Evolutionary conservation across 2,797 vertebrate species (phyloP).

Genomic region (Chiloscyllium punctatum): DNA sequence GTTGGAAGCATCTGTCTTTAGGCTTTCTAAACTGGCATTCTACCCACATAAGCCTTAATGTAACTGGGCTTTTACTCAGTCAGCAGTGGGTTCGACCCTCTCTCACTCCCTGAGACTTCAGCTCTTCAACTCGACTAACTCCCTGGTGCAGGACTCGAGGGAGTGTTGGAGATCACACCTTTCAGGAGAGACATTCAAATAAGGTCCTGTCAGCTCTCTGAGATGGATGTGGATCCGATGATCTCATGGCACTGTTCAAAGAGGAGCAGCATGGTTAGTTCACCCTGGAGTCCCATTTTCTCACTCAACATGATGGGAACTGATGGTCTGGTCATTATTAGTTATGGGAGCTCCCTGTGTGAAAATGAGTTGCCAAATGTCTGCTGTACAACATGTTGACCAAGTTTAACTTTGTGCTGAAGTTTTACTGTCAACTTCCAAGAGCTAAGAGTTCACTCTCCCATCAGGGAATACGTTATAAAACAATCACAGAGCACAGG

Average conservation of each 20-base stretch:
- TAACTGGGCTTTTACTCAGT: not conserved
- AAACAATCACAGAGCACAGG: not conserved
- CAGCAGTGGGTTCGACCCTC: not conserved
- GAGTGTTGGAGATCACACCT: too few relatives aligned
- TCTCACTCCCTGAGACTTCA: not conserved
- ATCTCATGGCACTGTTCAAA: not conserved
- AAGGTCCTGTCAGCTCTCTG: too few relatives aligned
- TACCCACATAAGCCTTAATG: not conserved
- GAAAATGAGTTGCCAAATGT: not conserved
- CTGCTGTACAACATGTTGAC: not conserved
- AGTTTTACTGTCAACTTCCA: not conserved
- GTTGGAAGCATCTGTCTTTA: not conserved
- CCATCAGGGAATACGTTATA: not conserved
- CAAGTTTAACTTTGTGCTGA: not conserved
- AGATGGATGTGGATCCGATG: not conserved
- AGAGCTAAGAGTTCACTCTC: not conserved
- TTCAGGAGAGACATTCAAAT: not conserved
- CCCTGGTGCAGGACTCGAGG: not conserved
- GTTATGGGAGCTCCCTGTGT: not conserved
- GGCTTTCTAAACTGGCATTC: not conserved
- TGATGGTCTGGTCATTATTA: not conserved
- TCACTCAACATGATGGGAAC: not conserved
- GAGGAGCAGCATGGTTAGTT: not conserved
- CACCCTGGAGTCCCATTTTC: not conserved
- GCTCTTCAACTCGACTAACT: not conserved